Conservation (phyloP, 2,113 vertebrate genomes). For the Elaphurus davidianus region DNA sequence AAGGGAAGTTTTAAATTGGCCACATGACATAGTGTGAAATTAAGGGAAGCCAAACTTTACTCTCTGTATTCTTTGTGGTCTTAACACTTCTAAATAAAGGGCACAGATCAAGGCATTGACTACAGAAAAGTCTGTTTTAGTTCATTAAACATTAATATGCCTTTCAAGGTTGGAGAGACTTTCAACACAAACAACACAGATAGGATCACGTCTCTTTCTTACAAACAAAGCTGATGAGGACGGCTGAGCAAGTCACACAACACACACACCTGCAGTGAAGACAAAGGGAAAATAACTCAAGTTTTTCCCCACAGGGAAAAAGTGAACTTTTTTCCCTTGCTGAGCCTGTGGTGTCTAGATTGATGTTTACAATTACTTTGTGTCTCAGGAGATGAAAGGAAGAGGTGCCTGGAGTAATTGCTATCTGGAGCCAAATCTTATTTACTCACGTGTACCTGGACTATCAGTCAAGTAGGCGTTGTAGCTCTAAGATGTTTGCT, state of each 20-base stretch:
- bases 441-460: not conserved
- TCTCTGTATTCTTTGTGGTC: not conserved
- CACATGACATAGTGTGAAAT: not conserved
- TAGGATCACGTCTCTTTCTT: not conserved
- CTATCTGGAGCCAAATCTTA: slow-evolving; percentile 47
- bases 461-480: not conserved
- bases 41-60: not conserved
- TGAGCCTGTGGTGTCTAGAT: not conserved
- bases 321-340: not conserved
- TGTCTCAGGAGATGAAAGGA: slow-evolving; percentile 59
- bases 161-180: not conserved
- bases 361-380: slow-evolving; percentile 35
- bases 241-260: not conserved
- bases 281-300: not conserved
- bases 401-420: slow-evolving; percentile 20
- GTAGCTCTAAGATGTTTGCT: not conserved
- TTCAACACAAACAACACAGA: not conserved
- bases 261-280: not conserved
- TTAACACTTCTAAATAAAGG: not conserved
- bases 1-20: not conserved
- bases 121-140: no score
- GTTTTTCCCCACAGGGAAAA: not conserved
- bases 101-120: not conserved
- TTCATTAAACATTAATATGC: not conserved
- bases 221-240: not conserved